phyloP scores from a whole-genome alignment of 2,797 vertebrate species.

The Rhynchotus rufescens region DNA sequence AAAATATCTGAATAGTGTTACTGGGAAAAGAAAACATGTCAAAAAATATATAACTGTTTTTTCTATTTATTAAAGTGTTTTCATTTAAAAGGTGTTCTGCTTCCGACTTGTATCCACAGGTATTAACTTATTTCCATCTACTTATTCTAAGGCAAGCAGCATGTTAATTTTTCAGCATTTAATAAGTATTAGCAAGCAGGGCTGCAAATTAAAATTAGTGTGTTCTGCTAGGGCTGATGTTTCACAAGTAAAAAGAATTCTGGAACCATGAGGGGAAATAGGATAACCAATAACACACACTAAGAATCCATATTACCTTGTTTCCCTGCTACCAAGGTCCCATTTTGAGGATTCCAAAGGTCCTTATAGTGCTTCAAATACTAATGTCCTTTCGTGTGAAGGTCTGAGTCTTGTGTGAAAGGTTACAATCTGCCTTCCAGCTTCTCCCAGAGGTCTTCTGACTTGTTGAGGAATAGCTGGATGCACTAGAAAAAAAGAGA shows the following conservation, averaged over 20 bases:
- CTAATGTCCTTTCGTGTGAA: background rate
- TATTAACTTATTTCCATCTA: background rate
- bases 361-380: background rate
- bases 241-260: background rate
- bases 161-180: constrained; percentile 1
- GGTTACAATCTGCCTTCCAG: background rate
- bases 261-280: background rate
- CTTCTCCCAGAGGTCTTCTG: background rate
- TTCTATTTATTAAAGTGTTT: background rate
- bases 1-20: background rate
- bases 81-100: background rate
- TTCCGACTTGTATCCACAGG: background rate
- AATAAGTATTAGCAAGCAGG: background rate
- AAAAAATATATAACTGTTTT: background rate
- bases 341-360: background rate
- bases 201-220: background rate
- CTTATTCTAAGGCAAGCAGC: background rate
- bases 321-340: background rate
- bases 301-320: background rate
- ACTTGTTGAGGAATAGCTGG: fast-evolving
- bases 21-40: background rate
- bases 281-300: background rate
- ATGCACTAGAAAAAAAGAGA: background rate
- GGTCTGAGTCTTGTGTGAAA: background rate
- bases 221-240: background rate